Evolutionary conservation across 64 coral and sea anemone species (phyloP).

Genomic region (Orbicella faveolata): DNA sequence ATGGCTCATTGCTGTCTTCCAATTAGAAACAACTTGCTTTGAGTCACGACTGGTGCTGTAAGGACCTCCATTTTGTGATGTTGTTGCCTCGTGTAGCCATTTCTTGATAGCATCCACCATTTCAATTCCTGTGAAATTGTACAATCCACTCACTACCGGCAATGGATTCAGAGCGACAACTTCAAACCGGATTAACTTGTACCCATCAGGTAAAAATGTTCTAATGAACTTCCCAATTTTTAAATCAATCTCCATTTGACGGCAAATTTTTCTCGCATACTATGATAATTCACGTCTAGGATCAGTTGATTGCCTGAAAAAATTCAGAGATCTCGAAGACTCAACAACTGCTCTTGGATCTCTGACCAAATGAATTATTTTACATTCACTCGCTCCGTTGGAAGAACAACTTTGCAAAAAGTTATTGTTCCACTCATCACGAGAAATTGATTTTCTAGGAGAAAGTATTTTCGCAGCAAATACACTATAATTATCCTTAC

Average conservation of each 20-base stretch:
- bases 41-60: background rate
- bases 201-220: background rate
- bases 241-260: background rate
- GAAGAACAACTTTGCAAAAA: background rate
- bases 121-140: background rate
- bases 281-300: background rate
- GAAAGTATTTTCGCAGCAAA: background rate
- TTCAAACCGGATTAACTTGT: slow-evolving; percentile 16
- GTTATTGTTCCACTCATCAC: no score
- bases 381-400: background rate
- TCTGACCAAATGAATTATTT: no score
- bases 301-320: background rate
- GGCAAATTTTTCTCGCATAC: background rate
- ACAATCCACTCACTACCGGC: background rate
- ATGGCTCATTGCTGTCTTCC: background rate
- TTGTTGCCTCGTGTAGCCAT: background rate
- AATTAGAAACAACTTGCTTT: background rate
- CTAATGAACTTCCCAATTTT: no score
- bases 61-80: background rate
- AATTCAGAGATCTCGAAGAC: background rate
- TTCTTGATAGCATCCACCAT: background rate
- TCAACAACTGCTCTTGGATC: background rate
- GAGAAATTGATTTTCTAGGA: background rate
- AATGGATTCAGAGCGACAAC: background rate
- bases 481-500: background rate